Evolutionary conservation across 2,888 invertebrate genomes (phyloP), one percentile per base, ranked within the genome.

Genomic region (Syrphus vitripennis): DNA sequence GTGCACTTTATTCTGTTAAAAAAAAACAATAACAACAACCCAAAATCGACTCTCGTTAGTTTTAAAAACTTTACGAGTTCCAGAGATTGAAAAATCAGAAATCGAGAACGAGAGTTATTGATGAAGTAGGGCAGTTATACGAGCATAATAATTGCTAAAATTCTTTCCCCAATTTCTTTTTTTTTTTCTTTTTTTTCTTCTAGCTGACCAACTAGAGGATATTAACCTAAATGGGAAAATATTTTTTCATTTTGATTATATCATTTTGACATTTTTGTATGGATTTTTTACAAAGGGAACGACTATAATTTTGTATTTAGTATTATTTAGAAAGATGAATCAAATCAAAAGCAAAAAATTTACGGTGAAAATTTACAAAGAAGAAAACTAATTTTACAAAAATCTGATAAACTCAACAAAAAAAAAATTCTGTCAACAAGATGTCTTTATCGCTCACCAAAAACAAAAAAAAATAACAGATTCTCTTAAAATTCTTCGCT

Each of bases 31-130:
- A 67, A 57, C 57, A 65, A 26, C 48, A 5, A 9, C 34, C 69
- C n/a, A n/a, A 80, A 81, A 75, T 75, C 16, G 48, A 61, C 63
- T 40, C 45, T 74, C 83, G 78, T 78, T 78, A 69, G 55, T 55
- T 77, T 63, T 57, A 55, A 63, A 75, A 79, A 75, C 67, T 74
- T 69, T 72, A 40, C 24, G 67, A 19, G 71, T 53, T 72, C n/a
- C 61, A 59, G 67, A 72, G 31, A 69, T 75, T 63, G 40, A 72
- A 77, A 72, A 53, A 53, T 53, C 72, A 42, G 24, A 34, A 53
- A 48, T 40, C 16, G 12, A 40, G 10, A 31, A 31, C 40, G 48
- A 57, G 29, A 37, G 61, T 81, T 76, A 63, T 81, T 81, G 70
- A 70, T 72, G 59, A 50, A 69, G 37, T 69, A 63, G 67, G 53